These are phyloP conservation scores for Antrozous pallidus DNA, from an alignment of 2,797 vertebrate species.

Conservation along the genomic window DNA sequence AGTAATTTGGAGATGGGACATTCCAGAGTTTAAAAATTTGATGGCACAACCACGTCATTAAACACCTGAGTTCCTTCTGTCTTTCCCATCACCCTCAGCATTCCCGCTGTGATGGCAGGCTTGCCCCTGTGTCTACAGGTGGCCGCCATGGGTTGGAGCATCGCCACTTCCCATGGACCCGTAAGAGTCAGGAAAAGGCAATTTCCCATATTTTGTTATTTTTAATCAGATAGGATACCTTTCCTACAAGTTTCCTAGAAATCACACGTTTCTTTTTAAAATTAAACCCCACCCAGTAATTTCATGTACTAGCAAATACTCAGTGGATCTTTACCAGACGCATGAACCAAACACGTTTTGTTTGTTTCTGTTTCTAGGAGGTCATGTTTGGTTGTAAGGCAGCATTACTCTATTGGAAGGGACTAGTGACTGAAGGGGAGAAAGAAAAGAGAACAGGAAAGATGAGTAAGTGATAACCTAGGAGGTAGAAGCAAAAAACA, in stretches of 20 bases:
- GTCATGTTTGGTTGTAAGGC: background rate
- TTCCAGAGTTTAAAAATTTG: background rate
- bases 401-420: background rate
- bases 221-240: background rate
- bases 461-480: too few relatives aligned
- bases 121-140: background rate
- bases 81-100: background rate
- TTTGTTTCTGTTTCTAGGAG: background rate
- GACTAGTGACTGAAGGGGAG: background rate
- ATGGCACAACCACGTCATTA: background rate
- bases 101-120: background rate
- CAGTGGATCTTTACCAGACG: background rate
- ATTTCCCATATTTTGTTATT: background rate
- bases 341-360: background rate
- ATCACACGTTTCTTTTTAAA: background rate
- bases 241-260: background rate
- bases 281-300: background rate
- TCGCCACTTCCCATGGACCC: background rate
- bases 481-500: background rate
- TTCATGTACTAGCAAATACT: background rate
- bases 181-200: background rate
- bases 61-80: rapidly evolving
- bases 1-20: background rate
- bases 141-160: background rate
- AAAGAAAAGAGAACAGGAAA: background rate